These are phyloP conservation scores for Aviceda subcristata DNA, from an alignment of 2,113 vertebrate species.

Conservation along the genomic window DNA sequence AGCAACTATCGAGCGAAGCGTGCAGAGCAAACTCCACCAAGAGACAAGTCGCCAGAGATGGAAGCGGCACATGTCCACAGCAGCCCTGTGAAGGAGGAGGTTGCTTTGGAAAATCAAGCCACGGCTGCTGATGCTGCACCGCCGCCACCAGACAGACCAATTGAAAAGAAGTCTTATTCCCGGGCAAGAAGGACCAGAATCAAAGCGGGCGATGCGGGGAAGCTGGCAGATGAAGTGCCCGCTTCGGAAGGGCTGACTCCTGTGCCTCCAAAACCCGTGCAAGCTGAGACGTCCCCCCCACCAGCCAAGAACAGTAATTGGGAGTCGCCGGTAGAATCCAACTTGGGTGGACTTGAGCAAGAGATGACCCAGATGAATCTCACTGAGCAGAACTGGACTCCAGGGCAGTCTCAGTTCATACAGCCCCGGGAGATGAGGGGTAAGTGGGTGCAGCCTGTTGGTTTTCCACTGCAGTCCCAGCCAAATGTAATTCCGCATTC, in stretches of 20 bases:
- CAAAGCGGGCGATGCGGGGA: slow-evolving; percentile 87
- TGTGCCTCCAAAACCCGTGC: slow-evolving; percentile 47
- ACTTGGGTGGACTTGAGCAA: slow-evolving; percentile 82
- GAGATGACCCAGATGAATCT: slow-evolving; percentile 87
- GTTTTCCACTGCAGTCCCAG: not conserved
- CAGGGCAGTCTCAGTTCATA: slow-evolving; percentile 84
- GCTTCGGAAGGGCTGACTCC: slow-evolving; percentile 59
- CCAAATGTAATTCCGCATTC: rapidly evolving
- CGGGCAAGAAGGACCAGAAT: slow-evolving; percentile 89
- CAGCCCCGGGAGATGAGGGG: slow-evolving; percentile 85
- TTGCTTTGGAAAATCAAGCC: slow-evolving; percentile 55
- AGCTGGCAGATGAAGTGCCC: slow-evolving; percentile 81
- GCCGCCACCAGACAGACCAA: slow-evolving; percentile 77
- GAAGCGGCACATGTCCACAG: slow-evolving; percentile 23
- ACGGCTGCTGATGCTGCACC: slow-evolving; percentile 38
- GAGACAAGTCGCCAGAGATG: slow-evolving; percentile 68
- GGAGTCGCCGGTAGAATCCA: slow-evolving; percentile 67
- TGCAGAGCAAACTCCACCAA: slow-evolving; percentile 36
- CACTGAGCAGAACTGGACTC: slow-evolving; percentile 85
- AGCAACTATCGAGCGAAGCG: slow-evolving; percentile 60
- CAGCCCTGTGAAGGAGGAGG: slow-evolving; percentile 67
- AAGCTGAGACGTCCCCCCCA: slow-evolving; percentile 41
- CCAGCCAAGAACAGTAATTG: slow-evolving; percentile 68
- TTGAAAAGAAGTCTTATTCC: slow-evolving; percentile 95
- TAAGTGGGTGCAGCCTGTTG: slow-evolving; percentile 52